Conservation (phyloP, 2,797 vertebrate species). For the Babyrousa celebensis region DNA sequence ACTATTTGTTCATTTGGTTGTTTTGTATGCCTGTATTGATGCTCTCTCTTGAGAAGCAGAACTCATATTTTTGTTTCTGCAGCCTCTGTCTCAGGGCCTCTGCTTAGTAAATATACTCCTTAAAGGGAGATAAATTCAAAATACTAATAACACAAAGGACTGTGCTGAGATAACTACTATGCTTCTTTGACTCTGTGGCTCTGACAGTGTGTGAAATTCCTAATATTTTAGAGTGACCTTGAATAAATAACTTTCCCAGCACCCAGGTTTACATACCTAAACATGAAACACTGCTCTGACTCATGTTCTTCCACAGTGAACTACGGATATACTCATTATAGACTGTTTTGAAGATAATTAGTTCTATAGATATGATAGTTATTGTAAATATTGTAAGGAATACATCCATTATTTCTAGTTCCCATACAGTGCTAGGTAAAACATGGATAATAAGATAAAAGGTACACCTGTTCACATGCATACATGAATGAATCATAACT, state of each 20-base stretch:
- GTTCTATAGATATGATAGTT: not conserved
- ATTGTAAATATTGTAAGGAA: not conserved
- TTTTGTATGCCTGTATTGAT: not conserved
- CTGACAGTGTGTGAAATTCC: not conserved
- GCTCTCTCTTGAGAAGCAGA: not conserved
- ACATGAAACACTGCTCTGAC: not conserved
- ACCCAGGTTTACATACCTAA: slow-evolving; percentile 4
- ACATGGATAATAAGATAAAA: not conserved
- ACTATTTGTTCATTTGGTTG: not conserved
- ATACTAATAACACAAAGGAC: not conserved
- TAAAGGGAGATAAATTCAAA: not conserved
- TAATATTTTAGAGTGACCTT: not conserved
- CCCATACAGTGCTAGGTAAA: slow-evolving; percentile 36
- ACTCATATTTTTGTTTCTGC: not conserved
- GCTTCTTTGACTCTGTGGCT: not conserved
- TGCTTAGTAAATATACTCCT: not conserved
- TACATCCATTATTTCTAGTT: slow-evolving; percentile 5
- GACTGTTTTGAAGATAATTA: not conserved
- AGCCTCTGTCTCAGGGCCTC: not conserved
- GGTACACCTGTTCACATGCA: not conserved
- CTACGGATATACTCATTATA: not conserved
- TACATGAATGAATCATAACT: not conserved
- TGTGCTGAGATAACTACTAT: not conserved
- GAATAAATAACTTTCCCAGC: not conserved
- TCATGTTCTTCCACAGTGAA: not conserved